Percentiles rank a stretch among this genome's conserved stretches.
Conservation (phyloP, 2,888 invertebrate genomes). For the Acronicta alni region DNA sequence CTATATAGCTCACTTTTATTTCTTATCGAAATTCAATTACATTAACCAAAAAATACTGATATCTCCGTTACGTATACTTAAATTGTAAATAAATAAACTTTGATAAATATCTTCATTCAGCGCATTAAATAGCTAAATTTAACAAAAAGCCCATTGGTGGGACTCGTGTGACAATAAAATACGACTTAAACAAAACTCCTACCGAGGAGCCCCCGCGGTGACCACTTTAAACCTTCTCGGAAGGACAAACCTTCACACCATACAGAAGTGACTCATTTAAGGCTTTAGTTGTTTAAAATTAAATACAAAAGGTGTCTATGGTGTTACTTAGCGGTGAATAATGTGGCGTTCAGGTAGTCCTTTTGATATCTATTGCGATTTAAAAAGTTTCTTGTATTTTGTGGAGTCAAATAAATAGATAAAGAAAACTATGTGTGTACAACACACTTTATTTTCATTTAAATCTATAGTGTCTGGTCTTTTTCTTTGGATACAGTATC, state of each 20-base stretch:
- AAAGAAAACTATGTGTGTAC: background rate
- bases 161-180: constrained; percentile 69
- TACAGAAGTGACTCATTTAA: constrained; percentile 64
- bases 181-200: constrained; percentile 63
- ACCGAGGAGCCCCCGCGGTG: constrained; percentile 71
- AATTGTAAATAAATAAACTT: background rate
- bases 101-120: constrained; percentile 42
- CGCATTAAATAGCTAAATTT: constrained; percentile 40
- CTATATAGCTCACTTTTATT: no score
- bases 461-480: background rate
- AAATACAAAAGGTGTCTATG: constrained; percentile 43
- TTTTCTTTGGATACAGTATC: background rate
- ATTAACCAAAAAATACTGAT: background rate
- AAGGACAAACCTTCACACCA: constrained; percentile 58
- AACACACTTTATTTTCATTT: background rate
- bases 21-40: background rate
- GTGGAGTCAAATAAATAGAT: background rate
- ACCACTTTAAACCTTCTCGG: constrained; percentile 71
- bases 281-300: constrained; percentile 49
- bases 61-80: constrained; percentile 7
- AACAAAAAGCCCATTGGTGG: constrained; percentile 49
- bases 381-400: background rate
- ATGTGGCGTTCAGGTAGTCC: constrained; percentile 47
- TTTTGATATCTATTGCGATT: constrained; percentile 11
- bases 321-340: constrained; percentile 45